Percentiles rank a stretch among this genome's conserved stretches.
These are phyloP conservation scores for Akabosia matsudoensis DNA, from an alignment of 1,140 invertebrate species.

Conservation along the genomic window DNA sequence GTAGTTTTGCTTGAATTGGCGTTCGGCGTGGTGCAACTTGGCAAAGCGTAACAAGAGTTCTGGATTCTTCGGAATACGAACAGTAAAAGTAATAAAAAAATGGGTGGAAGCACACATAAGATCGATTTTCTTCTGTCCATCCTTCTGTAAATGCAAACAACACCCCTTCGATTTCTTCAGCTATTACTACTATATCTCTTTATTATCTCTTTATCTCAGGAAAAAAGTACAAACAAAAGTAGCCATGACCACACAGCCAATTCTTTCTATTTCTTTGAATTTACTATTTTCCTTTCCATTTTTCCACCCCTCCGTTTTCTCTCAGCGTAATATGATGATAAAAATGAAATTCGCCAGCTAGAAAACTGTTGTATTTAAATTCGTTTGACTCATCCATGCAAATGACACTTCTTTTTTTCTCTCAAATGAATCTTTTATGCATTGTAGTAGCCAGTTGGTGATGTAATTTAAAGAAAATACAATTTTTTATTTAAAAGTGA, in stretches of 20 bases:
- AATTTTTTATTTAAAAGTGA: not conserved
- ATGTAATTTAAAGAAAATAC: not conserved
- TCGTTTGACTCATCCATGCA: not conserved
- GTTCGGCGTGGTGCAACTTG: too few species aligned
- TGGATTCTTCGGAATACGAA: not conserved
- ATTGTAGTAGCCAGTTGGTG: not conserved
- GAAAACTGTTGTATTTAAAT: not conserved
- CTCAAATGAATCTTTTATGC: slow-evolving; percentile 8
- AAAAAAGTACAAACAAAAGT: not conserved
- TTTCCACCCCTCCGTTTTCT: not conserved
- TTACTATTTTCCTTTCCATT: not conserved
- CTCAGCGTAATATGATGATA: not conserved
- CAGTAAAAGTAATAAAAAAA: not conserved
- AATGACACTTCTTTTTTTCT: slow-evolving; percentile 2
- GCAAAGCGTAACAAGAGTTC: too few species aligned
- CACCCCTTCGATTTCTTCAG: slow-evolving; percentile 7
- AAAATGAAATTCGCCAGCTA: not conserved
- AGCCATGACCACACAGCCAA: not conserved
- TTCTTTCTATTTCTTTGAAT: not conserved
- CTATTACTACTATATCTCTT: too few species aligned
- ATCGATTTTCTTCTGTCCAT: not conserved
- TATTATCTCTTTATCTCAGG: not conserved
- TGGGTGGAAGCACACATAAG: not conserved
- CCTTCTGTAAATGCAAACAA: not conserved
- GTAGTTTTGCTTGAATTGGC: too few species aligned